Conservation (phyloP, 2,113 vertebrate species). For the Micromys minutus region DNA sequence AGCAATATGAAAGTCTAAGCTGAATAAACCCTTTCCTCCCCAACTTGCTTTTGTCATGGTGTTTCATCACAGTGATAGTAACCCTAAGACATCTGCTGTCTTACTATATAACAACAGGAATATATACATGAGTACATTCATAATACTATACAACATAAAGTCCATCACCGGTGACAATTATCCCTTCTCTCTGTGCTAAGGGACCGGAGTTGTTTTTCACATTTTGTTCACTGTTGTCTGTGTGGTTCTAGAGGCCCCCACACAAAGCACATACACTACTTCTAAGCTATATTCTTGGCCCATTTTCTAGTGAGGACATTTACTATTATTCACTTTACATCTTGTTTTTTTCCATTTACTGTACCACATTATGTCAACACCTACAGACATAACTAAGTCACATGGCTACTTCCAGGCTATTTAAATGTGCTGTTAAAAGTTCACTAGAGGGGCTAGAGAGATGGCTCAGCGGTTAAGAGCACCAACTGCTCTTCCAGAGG, state of each 20-base stretch:
- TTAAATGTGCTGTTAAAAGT: not conserved
- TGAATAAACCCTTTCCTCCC: not conserved
- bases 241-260: not conserved
- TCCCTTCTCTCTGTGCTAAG: not conserved
- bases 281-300: not conserved
- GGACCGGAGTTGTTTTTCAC: not conserved
- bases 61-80: not conserved
- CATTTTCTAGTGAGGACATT: not conserved
- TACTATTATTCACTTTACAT: conserved; percentile 22
- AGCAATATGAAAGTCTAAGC: not conserved
- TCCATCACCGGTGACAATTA: not conserved
- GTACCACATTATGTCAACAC: not conserved
- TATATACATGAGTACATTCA: not conserved
- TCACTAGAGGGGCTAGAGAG: too few relatives aligned
- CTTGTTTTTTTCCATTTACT: conserved; percentile 17
- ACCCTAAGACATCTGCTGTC: not conserved
- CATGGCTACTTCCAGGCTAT: not conserved
- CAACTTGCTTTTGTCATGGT: not conserved
- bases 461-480: too few relatives aligned
- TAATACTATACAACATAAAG: conserved; percentile 6
- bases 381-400: conserved; percentile 15
- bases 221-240: not conserved
- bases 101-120: conserved; percentile 19
- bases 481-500: too few relatives aligned
- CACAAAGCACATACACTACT: not conserved